A percentile compares a stretch with the other conserved stretches of the same genome.
phyloP scores from a whole-genome alignment of 2,888 invertebrate genomes.

The Teleiodes luculella region DNA sequence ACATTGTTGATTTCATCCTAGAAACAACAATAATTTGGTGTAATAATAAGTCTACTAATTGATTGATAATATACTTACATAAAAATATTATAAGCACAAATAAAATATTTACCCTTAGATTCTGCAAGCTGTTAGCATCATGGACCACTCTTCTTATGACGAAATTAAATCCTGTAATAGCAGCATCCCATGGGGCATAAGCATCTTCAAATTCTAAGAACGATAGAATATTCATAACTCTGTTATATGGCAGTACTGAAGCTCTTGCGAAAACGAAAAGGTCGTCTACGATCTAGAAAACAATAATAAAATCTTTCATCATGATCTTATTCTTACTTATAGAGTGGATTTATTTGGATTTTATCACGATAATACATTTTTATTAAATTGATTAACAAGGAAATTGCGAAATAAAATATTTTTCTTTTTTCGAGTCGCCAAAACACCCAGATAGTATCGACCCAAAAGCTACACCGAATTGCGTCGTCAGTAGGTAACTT shows the following conservation, averaged over 20 bases:
- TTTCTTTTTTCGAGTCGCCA: no score
- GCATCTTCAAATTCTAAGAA: constrained; percentile 80
- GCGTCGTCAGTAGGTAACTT: background rate
- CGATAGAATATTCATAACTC: constrained; percentile 77
- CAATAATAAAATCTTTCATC: background rate
- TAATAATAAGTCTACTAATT: no score
- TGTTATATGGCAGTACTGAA: constrained; percentile 64
- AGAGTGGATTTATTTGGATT: no score
- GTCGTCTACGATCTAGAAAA: constrained; percentile 80
- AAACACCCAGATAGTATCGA: no score
- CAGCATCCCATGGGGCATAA: constrained; percentile 84
- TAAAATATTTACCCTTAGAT: constrained; percentile 43
- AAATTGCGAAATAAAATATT: no score
- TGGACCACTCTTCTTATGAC: constrained; percentile 63
- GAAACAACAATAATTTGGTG: no score
- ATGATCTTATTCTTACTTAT: background rate
- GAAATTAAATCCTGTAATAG: constrained; percentile 72
- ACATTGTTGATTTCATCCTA: constrained; percentile 57
- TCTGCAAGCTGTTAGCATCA: constrained; percentile 35
- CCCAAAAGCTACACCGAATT: no score
- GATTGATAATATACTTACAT: no score
- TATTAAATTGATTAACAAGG: no score
- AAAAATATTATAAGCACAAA: no score
- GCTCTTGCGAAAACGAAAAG: constrained; percentile 78
- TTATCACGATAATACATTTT: no score